Evolutionary conservation across 2,113 vertebrate species (phyloP).

Genomic region (Eublepharis macularius): DNA sequence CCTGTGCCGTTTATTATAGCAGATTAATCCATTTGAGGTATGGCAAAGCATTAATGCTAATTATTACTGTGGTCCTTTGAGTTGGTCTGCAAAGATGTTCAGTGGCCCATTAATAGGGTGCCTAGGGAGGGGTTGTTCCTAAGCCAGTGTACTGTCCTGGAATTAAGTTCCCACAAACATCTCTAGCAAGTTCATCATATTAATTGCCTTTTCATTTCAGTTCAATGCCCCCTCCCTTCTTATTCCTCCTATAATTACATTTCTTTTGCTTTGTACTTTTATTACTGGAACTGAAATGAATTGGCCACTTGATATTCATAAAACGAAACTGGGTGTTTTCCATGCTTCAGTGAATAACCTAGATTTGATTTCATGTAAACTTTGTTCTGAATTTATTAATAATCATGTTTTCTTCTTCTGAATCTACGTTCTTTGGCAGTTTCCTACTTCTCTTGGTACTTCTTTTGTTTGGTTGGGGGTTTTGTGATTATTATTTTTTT

Average conservation of each 20-base stretch:
- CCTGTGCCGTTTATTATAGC: neutral
- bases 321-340: neutral
- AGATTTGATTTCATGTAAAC: neutral
- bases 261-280: neutral
- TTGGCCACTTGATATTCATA: neutral
- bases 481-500: neutral
- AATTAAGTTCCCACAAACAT: slow-evolving; percentile 31
- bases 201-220: slow-evolving; percentile 43
- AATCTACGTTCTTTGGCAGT: neutral
- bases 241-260: neutral
- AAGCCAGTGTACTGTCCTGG: neutral
- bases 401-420: neutral
- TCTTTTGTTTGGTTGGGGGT: neutral
- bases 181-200: slow-evolving; percentile 20
- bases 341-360: neutral
- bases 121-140: slow-evolving; percentile 16
- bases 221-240: slow-evolving; percentile 14
- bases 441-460: neutral
- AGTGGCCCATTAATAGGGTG: neutral
- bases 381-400: neutral
- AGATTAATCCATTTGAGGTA: neutral
- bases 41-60: slow-evolving; percentile 12
- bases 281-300: neutral
- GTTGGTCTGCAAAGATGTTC: neutral
- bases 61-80: neutral